Conservation (phyloP, 2,797 vertebrate species). For the Xerus rutilus region DNA sequence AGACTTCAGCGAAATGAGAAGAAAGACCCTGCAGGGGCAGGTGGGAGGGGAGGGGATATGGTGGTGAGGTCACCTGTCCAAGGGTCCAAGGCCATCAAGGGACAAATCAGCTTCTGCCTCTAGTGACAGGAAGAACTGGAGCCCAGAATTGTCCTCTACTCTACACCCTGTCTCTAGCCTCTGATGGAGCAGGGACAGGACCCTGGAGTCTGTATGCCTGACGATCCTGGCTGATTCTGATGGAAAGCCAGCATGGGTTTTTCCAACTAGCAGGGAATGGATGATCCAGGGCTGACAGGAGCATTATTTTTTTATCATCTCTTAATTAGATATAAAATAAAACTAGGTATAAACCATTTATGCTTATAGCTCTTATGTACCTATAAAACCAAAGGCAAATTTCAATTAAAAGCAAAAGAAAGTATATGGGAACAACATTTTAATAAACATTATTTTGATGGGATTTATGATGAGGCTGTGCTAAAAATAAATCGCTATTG, state of each 20-base stretch:
- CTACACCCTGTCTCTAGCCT: neutral
- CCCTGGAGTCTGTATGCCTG: neutral
- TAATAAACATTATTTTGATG: neutral
- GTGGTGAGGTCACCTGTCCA: neutral
- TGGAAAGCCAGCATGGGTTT: neutral
- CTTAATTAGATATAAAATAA: conserved; percentile 42
- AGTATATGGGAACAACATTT: neutral
- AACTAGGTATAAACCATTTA: neutral
- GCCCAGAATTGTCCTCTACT: neutral
- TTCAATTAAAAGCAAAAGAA: conserved; percentile 15
- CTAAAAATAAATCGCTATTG: neutral
- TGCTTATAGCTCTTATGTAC: neutral
- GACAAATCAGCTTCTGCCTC: neutral
- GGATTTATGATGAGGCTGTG: neutral
- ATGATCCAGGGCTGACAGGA: neutral
- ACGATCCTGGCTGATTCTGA: neutral
- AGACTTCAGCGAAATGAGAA: neutral
- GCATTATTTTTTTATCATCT: conserved; percentile 17
- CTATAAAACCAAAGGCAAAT: neutral
- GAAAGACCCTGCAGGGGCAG: neutral
- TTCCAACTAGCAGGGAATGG: neutral
- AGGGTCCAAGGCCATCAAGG: neutral
- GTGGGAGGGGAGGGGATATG: too few species aligned
- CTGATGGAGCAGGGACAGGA: neutral
- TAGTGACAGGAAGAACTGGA: neutral